These are phyloP conservation scores for Conus canariensis DNA, from an alignment of 2,888 invertebrate genomes.

Conservation along the genomic window DNA sequence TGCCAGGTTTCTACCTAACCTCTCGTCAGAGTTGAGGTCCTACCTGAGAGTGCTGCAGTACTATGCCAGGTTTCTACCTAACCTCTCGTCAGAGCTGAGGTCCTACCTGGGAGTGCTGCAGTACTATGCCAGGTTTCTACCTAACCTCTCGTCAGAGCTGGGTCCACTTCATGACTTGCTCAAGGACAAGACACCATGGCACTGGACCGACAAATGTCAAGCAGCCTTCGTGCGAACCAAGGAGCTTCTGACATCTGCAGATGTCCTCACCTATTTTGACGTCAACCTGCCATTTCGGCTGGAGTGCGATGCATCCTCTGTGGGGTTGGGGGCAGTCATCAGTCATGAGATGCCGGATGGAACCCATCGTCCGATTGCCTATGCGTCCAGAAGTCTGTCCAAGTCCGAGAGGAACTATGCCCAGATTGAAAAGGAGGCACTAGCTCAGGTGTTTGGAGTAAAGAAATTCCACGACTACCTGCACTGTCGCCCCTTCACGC, in stretches of 20 bases:
- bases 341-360: conserved; percentile 66
- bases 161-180: conserved; percentile 59
- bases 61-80: conserved; percentile 58
- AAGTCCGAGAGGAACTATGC: conserved; percentile 73
- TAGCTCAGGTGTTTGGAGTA: conserved; percentile 76
- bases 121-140: conserved; percentile 60
- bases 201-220: background rate
- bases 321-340: conserved; percentile 67
- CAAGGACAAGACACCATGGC: conserved; percentile 1
- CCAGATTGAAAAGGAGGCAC: conserved; percentile 67
- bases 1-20: conserved; percentile 54
- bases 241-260: conserved; percentile 46
- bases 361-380: conserved; percentile 76
- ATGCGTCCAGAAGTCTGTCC: conserved; percentile 57
- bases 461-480: conserved; percentile 73
- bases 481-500: conserved; percentile 76
- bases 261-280: conserved; percentile 55
- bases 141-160: conserved; percentile 53
- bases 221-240: conserved; percentile 55
- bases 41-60: conserved; percentile 57
- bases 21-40: conserved; percentile 49
- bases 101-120: conserved; percentile 54
- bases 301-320: conserved; percentile 75
- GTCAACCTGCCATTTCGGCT: conserved; percentile 63
- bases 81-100: conserved; percentile 52